Evolutionary conservation across 2,888 invertebrate species (phyloP), one percentile per base, ranked within the genome.

Genomic region (Drosophila limbata): DNA sequence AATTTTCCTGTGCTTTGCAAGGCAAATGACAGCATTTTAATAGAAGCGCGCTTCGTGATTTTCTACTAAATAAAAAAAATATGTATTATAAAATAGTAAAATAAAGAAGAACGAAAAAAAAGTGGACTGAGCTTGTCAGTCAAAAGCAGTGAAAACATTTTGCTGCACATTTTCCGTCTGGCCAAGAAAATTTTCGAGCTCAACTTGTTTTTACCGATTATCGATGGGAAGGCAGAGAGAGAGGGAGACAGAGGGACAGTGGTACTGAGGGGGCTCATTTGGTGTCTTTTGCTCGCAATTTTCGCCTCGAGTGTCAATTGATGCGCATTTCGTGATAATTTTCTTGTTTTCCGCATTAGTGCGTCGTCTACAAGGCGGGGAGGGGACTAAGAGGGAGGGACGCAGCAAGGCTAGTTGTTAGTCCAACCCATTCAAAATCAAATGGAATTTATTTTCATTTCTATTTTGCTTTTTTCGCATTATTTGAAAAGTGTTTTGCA

Each of bases 261-360:
- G 6, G 19, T n/a, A n/a, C n/a, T n/a, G 25, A 25, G 25, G 25
- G 25, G 5, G 25, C 25, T 25, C 5, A 5, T 25, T 25, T 25
- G 42, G 56, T 53, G 52, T 59, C 62, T 80, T 69, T 19, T 37
- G 44, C 52, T 62, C 31, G 50, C 57, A 37, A 45, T 63, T 68
- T 60, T 57, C 57, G 74, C 74, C 21, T 64, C 56, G 62, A 71
- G 60, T 77, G 69, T 79, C 73, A 73, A 81, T 76, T 82, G 79
- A 79, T 77, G 77, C 77, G 73, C 72, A 67, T 61, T 82, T 79
- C 80, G 72, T 77, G 82, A 79, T 76, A 76, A 81, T 78, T 81
- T 79, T 81, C 72, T 81, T 79, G 79, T 71, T 78, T 78, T 78
- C 75, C 69, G 75, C 79, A 75, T 79, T 81, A 81, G 78, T 74